Base-by-base conservation (phyloP, 2,888 invertebrate genomes). In the Dermolepida albohirtum region DNA sequence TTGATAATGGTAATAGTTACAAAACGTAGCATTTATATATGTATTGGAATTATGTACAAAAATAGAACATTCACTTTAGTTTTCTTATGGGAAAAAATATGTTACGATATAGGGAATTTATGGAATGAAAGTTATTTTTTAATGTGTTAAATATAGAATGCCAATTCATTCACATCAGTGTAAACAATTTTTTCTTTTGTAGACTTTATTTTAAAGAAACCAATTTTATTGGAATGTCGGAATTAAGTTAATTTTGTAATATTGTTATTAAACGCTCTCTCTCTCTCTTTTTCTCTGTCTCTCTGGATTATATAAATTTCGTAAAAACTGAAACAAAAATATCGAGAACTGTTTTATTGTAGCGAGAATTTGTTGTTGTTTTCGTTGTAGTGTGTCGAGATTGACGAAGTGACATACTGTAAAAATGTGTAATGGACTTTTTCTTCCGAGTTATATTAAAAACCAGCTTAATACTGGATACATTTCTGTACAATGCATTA, bases 191-290 rank as follows among this genome's bases (percentile, higher is more conserved):
- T 39, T 14, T 17, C 2, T 1, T 22, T 12, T 12, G 29, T 4
- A 17, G 1, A 10, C 2, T 5, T 2, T 16, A 43, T n/a, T 43
- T 43, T 29, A 29, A 22, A 29, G 29, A 51, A 22, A 51, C 8
- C 8, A 34, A 7, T 34, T 34, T 34, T 34, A 6, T 10, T 22
- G 10, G 29, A 51, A 51, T 51, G 51, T 29, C 6, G 51, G 29
- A 22, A 50, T 50, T 50, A 27, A 50, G 50, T 22, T 51, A 51
- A 51, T 51, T 22, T 51, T 51, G 29, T 51, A 51, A 51, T 51
- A 27, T 29, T 5, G n/a, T 49, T 49, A 51, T 51, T 51, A 51
- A 12, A 10, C 16, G 22, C 27, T 27, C 0, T 51, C 5, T 51
- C 12, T 51, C 27, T 51, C 29, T 51, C 5, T n/a, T n/a, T 27